Evolutionary conservation across 2,888 invertebrate genomes (phyloP).

Genomic region (Dendrolimus houi): DNA sequence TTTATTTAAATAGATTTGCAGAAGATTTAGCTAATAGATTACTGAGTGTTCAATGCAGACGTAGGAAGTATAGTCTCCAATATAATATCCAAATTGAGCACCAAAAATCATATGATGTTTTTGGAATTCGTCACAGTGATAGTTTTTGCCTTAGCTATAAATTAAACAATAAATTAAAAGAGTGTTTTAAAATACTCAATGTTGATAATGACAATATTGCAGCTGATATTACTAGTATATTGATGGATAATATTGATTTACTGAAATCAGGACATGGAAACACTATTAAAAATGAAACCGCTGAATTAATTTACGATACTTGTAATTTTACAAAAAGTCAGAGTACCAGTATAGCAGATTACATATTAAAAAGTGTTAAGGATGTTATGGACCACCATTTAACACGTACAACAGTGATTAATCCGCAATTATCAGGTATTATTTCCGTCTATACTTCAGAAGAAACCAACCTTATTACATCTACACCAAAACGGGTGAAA

Average conservation of each 20-base stretch:
- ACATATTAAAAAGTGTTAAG: neutral
- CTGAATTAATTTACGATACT: neutral
- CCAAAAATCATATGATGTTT: neutral
- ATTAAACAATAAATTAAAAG: neutral
- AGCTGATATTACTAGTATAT: neutral
- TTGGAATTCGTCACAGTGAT: neutral
- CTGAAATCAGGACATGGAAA: neutral
- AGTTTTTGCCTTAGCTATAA: neutral
- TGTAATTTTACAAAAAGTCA: neutral
- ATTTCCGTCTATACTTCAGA: neutral
- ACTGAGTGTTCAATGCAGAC: neutral
- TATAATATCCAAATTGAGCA: neutral
- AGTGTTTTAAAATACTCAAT: neutral
- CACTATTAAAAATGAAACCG: neutral
- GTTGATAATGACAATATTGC: neutral
- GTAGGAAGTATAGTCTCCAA: slow-evolving; percentile 14
- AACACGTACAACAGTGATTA: neutral
- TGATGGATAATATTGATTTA: neutral
- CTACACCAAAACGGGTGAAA: neutral
- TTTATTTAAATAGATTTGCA: neutral
- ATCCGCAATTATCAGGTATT: neutral
- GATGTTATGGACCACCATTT: neutral
- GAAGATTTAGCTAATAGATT: neutral
- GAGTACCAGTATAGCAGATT: neutral
- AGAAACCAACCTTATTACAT: neutral